Evolutionary conservation across 2,113 vertebrate species (phyloP).

Genomic region (Siniperca knerii): DNA sequence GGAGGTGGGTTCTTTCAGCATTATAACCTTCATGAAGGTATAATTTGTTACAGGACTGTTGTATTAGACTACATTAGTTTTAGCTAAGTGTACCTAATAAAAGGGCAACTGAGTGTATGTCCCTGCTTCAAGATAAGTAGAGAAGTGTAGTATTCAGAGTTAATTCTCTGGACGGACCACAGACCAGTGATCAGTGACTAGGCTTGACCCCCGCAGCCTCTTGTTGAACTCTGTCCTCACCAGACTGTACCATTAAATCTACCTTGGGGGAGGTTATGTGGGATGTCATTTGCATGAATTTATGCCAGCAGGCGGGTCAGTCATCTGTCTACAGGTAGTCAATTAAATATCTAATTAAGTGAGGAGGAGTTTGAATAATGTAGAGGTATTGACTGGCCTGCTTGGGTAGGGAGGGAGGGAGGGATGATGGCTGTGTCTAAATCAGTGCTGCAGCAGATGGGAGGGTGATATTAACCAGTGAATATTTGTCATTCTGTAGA

Average conservation of each 20-base stretch:
- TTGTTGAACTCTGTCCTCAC: constrained; percentile 76
- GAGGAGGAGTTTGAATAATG: constrained; percentile 85
- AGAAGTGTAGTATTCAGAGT: constrained; percentile 3
- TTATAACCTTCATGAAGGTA: neutral
- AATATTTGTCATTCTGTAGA: constrained; percentile 36
- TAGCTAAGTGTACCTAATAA: neutral
- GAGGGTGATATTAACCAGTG: constrained; percentile 34
- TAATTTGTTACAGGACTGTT: neutral
- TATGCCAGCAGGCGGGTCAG: constrained; percentile 73
- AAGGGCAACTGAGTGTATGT: neutral
- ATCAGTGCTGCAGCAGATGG: constrained; percentile 59
- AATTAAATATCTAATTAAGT: constrained; percentile 88
- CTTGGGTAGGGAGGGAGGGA: constrained; percentile 46
- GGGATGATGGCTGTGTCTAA: constrained; percentile 64
- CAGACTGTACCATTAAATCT: constrained; percentile 68
- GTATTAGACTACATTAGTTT: neutral
- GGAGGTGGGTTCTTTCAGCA: neutral
- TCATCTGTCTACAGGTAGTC: constrained; percentile 83
- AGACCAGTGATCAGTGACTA: constrained; percentile 57
- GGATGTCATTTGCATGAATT: constrained; percentile 82
- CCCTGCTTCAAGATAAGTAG: neutral
- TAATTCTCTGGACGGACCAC: constrained; percentile 35
- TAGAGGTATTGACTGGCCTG: constrained; percentile 81
- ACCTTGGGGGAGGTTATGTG: constrained; percentile 56
- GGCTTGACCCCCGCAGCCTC: constrained; percentile 52